Conservation (phyloP, 2,113 vertebrate species). For the Lethenteron reissneri region DNA sequence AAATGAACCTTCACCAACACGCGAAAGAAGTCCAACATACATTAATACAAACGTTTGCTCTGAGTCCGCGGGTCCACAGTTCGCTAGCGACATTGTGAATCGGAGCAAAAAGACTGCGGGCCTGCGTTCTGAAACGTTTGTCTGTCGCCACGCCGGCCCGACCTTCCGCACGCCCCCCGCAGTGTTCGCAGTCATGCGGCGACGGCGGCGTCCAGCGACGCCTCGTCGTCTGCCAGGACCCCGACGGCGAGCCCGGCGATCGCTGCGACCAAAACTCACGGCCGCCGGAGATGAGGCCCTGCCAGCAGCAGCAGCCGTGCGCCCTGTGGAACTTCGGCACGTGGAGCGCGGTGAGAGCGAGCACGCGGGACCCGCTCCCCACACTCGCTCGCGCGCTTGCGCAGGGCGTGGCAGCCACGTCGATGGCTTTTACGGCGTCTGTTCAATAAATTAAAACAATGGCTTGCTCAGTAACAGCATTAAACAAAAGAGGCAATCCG, state of each 20-base stretch:
- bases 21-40: background rate
- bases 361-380: no score
- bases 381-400: no score
- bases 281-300: slow-evolving; percentile 44
- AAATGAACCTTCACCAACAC: background rate
- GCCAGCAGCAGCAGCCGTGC: slow-evolving; percentile 81
- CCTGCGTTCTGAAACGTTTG: background rate
- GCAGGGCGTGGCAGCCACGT: no score
- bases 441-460: no score
- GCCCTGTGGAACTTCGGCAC: slow-evolving; percentile 76
- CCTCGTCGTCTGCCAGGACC: slow-evolving; percentile 88
- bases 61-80: no score
- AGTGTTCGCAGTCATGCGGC: slow-evolving; percentile 93
- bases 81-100: no score
- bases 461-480: no score
- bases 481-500: no score
- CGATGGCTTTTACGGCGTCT: no score
- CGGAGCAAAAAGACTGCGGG: no score
- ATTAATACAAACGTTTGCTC: background rate
- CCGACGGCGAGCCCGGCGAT: slow-evolving; percentile 56
- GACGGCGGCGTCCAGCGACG: slow-evolving; percentile 89
- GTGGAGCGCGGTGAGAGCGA: slow-evolving; percentile 38
- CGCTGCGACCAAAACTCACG: slow-evolving; percentile 59
- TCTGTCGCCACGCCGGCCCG: background rate
- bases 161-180: slow-evolving; percentile 10